phyloP scores from a whole-genome alignment of 2,113 vertebrate species.

The Periophthalmodon schlosseri region DNA sequence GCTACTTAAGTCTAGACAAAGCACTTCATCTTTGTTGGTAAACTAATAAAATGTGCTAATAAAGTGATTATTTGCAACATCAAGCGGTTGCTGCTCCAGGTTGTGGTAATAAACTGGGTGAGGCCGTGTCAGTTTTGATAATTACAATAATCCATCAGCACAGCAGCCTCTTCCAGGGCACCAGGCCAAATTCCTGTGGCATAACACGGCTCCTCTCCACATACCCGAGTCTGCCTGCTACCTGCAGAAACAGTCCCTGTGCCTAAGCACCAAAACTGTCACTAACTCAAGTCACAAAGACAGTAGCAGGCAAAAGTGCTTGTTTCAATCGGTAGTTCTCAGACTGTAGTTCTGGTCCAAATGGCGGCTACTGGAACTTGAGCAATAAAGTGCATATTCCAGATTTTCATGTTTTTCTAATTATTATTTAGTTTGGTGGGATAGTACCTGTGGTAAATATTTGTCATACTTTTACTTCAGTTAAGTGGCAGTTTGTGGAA shows the following conservation, averaged over 20 bases:
- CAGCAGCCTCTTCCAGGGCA: conserved; percentile 65
- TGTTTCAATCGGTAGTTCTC: neutral
- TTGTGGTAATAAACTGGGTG: conserved; percentile 69
- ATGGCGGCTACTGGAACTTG: neutral
- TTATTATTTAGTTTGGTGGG: too few relatives aligned
- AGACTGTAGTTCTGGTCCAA: neutral
- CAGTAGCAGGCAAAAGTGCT: conserved; percentile 48
- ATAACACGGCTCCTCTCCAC: conserved; percentile 60
- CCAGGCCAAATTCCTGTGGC: conserved; percentile 73
- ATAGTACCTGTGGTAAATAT: too few relatives aligned
- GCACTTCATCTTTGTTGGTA: conserved; percentile 78
- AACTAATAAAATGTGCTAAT: conserved; percentile 76
- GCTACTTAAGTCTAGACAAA: conserved; percentile 78
- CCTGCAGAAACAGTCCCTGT: conserved; percentile 40
- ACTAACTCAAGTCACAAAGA: conserved; percentile 76
- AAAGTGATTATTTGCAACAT: conserved; percentile 77
- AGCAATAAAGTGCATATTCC: too few relatives aligned
- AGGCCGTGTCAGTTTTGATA: conserved; percentile 71
- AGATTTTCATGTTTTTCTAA: too few relatives aligned
- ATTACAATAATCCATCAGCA: conserved; percentile 74
- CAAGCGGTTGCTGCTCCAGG: conserved; percentile 57
- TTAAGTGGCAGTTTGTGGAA: too few relatives aligned
- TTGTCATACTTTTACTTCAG: too few relatives aligned
- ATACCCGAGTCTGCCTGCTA: conserved; percentile 48
- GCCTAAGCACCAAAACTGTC: conserved; percentile 80